phyloP scores from a whole-genome alignment of 1,140 invertebrate genomes.

The Tetramorium alpestre region DNA sequence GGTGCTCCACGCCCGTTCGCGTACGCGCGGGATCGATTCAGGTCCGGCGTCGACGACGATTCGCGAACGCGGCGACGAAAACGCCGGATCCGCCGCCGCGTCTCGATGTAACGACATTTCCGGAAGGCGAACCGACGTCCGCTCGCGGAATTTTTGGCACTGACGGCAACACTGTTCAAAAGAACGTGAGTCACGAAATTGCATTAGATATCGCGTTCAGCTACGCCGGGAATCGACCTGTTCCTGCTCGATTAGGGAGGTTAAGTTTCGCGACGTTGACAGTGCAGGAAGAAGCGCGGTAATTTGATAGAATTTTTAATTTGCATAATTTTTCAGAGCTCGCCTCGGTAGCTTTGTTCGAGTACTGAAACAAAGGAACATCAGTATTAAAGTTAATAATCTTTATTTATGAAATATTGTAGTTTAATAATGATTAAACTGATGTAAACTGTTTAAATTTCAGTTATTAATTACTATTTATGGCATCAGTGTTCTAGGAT shows the following conservation, averaged over 20 bases:
- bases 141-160: constrained; percentile 58
- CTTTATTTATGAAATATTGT: background rate
- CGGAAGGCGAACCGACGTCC: constrained; percentile 49
- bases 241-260: constrained; percentile 16
- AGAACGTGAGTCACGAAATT: constrained; percentile 52
- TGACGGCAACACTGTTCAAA: constrained; percentile 32
- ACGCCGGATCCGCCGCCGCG: background rate
- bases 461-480: background rate
- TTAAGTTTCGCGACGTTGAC: constrained; percentile 50
- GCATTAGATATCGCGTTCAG: background rate
- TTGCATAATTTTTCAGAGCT: background rate
- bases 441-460: background rate
- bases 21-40: background rate
- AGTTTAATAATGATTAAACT: background rate
- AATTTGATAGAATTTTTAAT: constrained; percentile 22
- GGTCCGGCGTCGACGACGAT: background rate
- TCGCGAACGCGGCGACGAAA: constrained; percentile 6
- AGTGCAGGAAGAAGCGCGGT: background rate
- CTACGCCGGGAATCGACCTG: background rate
- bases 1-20: background rate
- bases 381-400: background rate
- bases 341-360: background rate
- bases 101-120: constrained; percentile 66
- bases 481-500: background rate
- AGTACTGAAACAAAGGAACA: constrained; percentile 1